Evolutionary conservation across 2,113 vertebrate species (phyloP).

Genomic region (Larimichthys crocea): DNA sequence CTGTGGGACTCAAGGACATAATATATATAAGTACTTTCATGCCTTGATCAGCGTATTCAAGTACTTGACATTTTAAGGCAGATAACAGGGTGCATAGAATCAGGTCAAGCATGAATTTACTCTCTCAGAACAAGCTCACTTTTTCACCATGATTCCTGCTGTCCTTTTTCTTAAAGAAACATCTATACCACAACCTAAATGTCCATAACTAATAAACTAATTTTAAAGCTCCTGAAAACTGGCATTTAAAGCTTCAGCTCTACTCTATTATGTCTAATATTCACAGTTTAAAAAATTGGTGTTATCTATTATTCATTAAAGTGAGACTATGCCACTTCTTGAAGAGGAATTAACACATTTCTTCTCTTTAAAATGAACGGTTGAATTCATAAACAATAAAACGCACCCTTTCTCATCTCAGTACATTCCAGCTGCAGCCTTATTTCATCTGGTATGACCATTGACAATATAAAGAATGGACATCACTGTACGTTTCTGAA

Average conservation of each 20-base stretch:
- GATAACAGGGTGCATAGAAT: conserved; percentile 70
- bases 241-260: neutral
- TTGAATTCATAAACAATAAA: neutral
- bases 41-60: conserved; percentile 75
- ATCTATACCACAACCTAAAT: neutral
- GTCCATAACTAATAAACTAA: too few relatives aligned
- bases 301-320: neutral
- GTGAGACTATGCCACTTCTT: neutral
- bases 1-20: conserved; percentile 73
- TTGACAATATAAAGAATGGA: too few relatives aligned
- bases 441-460: neutral
- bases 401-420: neutral
- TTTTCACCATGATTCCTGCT: conserved; percentile 26
- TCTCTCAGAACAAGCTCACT: conserved; percentile 45
- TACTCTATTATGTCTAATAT: conserved; percentile 5
- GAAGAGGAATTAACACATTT: neutral
- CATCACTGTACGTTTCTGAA: too few relatives aligned
- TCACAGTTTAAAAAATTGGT: neutral
- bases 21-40: conserved; percentile 78
- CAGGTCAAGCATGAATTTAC: conserved; percentile 69
- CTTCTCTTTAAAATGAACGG: neutral
- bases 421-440: neutral
- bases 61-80: conserved; percentile 79
- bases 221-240: neutral
- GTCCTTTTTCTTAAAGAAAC: conserved; percentile 29